Base-by-base conservation (phyloP, 2,888 invertebrate genomes). In the Drosophila longiperda region DNA sequence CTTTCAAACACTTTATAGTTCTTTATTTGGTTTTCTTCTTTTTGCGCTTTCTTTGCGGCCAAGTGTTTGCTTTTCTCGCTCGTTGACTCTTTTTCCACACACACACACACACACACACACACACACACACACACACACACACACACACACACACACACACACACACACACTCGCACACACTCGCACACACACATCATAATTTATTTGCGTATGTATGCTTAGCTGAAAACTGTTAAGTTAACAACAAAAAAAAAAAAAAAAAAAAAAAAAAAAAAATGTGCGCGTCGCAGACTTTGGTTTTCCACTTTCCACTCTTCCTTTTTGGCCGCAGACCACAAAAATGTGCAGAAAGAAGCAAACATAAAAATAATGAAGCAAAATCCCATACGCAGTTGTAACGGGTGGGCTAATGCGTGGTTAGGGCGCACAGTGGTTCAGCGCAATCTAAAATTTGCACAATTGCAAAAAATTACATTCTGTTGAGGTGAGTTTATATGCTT, bases 211-310 rank as follows among this genome's bases (percentile, higher is more conserved):
- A 75, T 70, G 63, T 66, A 64, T 70, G 73, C 87, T 78, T 65
- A 84, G 89, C 70, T 45, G 45, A 82, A 85, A 85, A 89, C 89
- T 85, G 89, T 85, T 85, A 85, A 83, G 89, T 89, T 87, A 84
- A 84, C 87, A 84, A 89, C 89, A 83, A 78, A 78, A 83, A 88
- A 86, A 83, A 79, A 78, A 83, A n/a, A n/a, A n/a, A n/a, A n/a
- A n/a, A n/a, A n/a, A n/a, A n/a, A 86, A 88, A 83, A 79, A 26
- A 82, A 83, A 88, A 88, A 83, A 79, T 85, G 74, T 74, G 77
- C 77, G 87, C 82, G 65, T 84, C 89, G 69, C 83, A 88, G 89
- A 73, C 87, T 89, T 89, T 78, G 83, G 87, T 75, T 89, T 72
- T 60, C 57, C 72, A 64, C 77, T 63, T 58, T 23, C 42, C 45